Evolutionary conservation across 64 coral and sea anemone genomes (phyloP).

Genomic region (Acropora tenuis): DNA sequence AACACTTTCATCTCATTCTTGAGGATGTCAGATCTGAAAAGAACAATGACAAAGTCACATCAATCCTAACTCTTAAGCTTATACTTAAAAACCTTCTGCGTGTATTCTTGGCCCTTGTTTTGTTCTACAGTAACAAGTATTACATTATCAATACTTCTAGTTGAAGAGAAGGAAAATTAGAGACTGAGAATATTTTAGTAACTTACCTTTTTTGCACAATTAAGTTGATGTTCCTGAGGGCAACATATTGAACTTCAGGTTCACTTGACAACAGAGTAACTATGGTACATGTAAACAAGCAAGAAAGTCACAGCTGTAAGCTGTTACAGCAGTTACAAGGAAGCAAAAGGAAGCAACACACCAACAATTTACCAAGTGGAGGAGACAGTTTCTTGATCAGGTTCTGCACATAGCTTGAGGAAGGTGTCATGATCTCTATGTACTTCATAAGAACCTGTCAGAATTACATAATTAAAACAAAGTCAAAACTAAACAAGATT

Average conservation of each 20-base stretch:
- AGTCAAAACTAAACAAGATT: too few relatives aligned
- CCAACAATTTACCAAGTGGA: constrained; percentile 71
- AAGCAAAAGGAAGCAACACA: too few relatives aligned
- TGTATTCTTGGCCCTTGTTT: too few relatives aligned
- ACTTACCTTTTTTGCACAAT: constrained; percentile 96
- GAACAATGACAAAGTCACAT: background rate
- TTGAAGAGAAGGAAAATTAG: background rate
- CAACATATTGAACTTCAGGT: constrained; percentile 98
- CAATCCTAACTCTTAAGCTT: too few relatives aligned
- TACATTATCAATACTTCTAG: background rate
- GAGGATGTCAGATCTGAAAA: constrained; percentile 85
- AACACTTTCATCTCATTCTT: constrained; percentile 99
- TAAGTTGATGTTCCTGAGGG: constrained; percentile 98
- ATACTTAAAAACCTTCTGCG: too few relatives aligned
- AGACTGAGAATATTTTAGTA: background rate
- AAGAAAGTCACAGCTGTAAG: too few relatives aligned
- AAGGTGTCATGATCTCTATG: constrained; percentile 94
- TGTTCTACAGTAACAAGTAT: too few relatives aligned
- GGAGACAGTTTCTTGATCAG: constrained; percentile 93
- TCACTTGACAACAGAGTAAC: constrained; percentile 96
- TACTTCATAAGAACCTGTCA: constrained; percentile 98
- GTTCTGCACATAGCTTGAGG: constrained; percentile 77
- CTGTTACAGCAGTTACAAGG: too few relatives aligned
- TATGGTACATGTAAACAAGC: too few relatives aligned
- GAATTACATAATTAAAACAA: too few relatives aligned